A percentile compares a stretch with the other conserved stretches of the same genome.
These are phyloP conservation scores for Pristionchus exspectatus DNA, from an alignment of 2,888 invertebrate species.

Conservation along the genomic window DNA sequence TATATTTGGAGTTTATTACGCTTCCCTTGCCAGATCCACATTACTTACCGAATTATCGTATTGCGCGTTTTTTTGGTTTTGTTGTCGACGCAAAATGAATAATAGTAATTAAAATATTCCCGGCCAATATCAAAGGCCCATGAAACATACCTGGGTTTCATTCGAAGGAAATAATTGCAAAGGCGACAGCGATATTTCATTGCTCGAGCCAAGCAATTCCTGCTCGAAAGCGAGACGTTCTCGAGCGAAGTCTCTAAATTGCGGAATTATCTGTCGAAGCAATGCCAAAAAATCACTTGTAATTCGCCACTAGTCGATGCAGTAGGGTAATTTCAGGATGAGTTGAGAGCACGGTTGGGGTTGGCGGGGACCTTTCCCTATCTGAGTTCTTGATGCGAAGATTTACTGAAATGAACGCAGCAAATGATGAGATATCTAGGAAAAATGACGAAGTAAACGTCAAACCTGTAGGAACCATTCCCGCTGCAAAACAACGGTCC, in stretches of 20 bases:
- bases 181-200: background rate
- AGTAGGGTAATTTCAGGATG: slow-evolving; percentile 26
- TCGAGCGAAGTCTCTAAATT: slow-evolving; percentile 9
- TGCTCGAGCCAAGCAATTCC: background rate
- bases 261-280: too few species aligned
- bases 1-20: too few species aligned
- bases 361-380: background rate
- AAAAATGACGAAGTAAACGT: background rate
- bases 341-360: background rate
- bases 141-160: slow-evolving; percentile 1
- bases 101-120: background rate
- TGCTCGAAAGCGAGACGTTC: background rate
- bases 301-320: slow-evolving; percentile 33
- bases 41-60: too few species aligned
- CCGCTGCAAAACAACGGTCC: background rate
- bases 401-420: background rate
- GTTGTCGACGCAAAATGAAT: too few species aligned
- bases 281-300: background rate
- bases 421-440: background rate
- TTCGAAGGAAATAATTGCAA: background rate
- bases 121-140: background rate
- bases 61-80: too few species aligned
- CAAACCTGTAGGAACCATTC: slow-evolving; percentile 29
- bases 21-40: too few species aligned
- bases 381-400: background rate